Evolutionary conservation across 2,888 invertebrate species (phyloP), one percentile per base, ranked within the genome.

Genomic region (Eustalomyia histrio): DNA sequence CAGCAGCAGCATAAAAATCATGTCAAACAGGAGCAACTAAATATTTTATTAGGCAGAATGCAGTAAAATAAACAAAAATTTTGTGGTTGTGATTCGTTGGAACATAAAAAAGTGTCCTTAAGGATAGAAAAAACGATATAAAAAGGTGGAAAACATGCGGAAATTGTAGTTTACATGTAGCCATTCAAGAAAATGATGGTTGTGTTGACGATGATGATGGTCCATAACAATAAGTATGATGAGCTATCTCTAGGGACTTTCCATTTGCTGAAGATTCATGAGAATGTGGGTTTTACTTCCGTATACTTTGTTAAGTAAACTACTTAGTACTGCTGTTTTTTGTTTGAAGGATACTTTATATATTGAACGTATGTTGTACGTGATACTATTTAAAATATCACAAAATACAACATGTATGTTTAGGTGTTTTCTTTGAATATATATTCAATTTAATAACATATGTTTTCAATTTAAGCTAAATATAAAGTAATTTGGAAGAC

Each of bases 21-120:
- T 88, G 87, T 86, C 88, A 88, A 88, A 87, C 87, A 85, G 43
- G 84, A 85, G 84, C 86, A 87, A 83, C 84, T 87, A 87, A 87
- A 88, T 88, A 87, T 86, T 87, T 86, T 88, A 88, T 88, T 88
- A 88, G 83, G 79, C 83, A 82, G 83, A 83, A 83, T 84, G 84
- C 60, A 80, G 80, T 80, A 83, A 85, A 84, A 83, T 84, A 76
- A 83, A 84, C 74, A 76, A 71, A 83, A 78, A 83, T 75, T 85
- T 85, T 87, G 86, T 85, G 83, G 86, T 87, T 71, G 83, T 81
- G 84, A 87, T 87, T 88, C 86, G 84, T 84, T 84, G 85, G 33
- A 12, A 71, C 83, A 85, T 85, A 86, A 85, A 83, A 82, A 83
- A 60, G 55, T 76, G 79, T 76, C 69, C 76, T 76, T 79, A 35